Base-by-base conservation (phyloP, 2,797 vertebrate genomes). In the Kryptolebias ocellatus region DNA sequence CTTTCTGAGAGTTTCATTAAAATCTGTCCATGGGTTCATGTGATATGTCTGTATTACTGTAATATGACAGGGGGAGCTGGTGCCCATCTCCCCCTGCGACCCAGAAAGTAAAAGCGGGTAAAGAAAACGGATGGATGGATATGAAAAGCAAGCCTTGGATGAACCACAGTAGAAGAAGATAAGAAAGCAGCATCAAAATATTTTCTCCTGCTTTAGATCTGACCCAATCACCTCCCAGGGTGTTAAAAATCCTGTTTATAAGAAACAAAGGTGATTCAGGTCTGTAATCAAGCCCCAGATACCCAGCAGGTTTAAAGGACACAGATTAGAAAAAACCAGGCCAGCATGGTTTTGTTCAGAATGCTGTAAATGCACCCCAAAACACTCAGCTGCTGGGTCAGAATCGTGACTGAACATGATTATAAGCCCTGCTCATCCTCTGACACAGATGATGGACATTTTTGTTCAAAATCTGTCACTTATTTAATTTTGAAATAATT, bases 211-310 rank as follows among this genome's bases (percentile, higher is more conserved):
- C 31, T 34, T 34, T 9, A 34, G 1, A 34, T 5, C 42, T 44
- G 11, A 12, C 42, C 42, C 42, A 37, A 34, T 34, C 31, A 34
- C 31, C 31, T 34, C 31, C 31, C 31, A 6, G 31, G 5, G 9
- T 5, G 31, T 34, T 34, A 34, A 34, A 5, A 34, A 34, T 6
- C 31, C 31, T 3, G 39, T 12, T 42, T 42, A 42, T 11, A 42
- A 12, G 39, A 42, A 42, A 42, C 46, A 49, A 49, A 18, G 53
- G 76, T 70, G 81, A 84, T 70, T 84, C 65, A 69, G 53, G 42
- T 53, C 24, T 67, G 46, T 49, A 76, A 63, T 83, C 64, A 60
- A 45, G 61, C 54, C 20, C 64, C 67, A 65, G 45, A 79, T 54
- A 66, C 28, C 67, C 65, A 1, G 64, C 70, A 76, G 18, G 1